Conservation (phyloP, 2,888 invertebrate species). For the Dichetophora obliterata region DNA sequence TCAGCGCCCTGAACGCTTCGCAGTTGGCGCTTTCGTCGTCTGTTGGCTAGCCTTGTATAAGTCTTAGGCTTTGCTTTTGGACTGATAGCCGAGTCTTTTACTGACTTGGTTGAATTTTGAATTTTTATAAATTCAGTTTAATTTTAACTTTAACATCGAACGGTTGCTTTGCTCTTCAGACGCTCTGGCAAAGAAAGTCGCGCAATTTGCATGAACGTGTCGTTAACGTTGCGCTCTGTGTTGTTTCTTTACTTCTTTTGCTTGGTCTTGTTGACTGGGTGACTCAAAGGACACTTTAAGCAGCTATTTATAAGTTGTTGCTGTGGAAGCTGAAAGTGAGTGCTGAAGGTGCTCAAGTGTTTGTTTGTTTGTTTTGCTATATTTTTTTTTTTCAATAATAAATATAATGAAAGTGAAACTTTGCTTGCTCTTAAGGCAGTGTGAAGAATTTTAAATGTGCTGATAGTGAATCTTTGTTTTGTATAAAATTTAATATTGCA, state of each 20-base stretch:
- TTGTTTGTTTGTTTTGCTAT: background rate
- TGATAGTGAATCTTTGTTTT: background rate
- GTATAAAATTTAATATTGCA: background rate
- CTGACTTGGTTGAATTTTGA: conserved; percentile 54
- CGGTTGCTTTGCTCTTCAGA: conserved; percentile 57
- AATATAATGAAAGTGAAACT: background rate
- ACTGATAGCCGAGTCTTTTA: background rate
- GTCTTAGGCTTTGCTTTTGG: background rate
- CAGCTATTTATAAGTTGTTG: background rate
- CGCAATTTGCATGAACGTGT: conserved; percentile 31
- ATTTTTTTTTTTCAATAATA: background rate
- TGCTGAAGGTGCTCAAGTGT: background rate
- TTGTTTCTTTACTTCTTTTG: background rate
- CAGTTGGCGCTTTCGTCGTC: background rate
- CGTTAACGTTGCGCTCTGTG: background rate
- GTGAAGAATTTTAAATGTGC: background rate
- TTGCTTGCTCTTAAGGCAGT: background rate
- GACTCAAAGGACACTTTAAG: background rate
- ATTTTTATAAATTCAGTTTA: conserved; percentile 61
- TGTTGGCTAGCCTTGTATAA: background rate
- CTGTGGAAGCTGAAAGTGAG: conserved; percentile 2
- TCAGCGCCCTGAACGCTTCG: background rate
- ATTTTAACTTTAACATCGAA: conserved; percentile 58
- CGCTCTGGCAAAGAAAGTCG: conserved; percentile 14
- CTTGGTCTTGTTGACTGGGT: background rate